Base-by-base conservation (phyloP, 2,797 vertebrate species). In the Tolypeutes matacus region DNA sequence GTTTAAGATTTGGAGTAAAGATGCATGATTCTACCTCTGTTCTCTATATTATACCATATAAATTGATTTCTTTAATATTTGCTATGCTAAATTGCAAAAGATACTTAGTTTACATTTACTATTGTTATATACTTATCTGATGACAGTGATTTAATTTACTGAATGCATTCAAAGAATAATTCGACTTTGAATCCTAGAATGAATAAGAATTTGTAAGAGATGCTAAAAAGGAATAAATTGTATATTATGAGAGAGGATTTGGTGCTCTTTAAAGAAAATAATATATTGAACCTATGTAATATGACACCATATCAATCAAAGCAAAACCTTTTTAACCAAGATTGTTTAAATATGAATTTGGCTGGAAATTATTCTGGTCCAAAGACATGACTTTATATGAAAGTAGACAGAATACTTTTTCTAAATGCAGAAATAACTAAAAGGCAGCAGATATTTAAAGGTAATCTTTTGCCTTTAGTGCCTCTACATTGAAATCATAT, bases 191-290 rank as follows among this genome's bases (percentile, higher is more conserved):
- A 73, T 9, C 34, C 1, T 42, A 27, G 39, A 72, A 69, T 34
- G 4, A 3, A 1, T 18, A 91, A 58, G 0, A 73, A 34, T 31
- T 49, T 77, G 58, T 1, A 46, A 77, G 34, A 85, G n/a, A 62
- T 39, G 4, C 4, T 81, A 67, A 65, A 69, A 92, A 69, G n/a
- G n/a, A 80, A 21, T 53, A 34, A 11, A 23, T 53, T 87, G 5
- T 12, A 9, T 65, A 15, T 17, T 58, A 29, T 53, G 23, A 92
- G 51, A 34, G 14, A 70, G 18, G 7, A 39, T 18, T 46, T 77
- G 67, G 56, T 62, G 46, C 21, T 56, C 58, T 62, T 80, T 80
- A n/a, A 92, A 87, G 62, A 65, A 90, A 96, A 67, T 72, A 36
- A 77, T 11, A 34, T 84, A 9, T 42, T 60, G 36, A 80, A 53